Evolutionary conservation across 1,140 invertebrate genomes (phyloP), one percentile per base, ranked within the genome.

Genomic region (Spodoptera frugiperda): DNA sequence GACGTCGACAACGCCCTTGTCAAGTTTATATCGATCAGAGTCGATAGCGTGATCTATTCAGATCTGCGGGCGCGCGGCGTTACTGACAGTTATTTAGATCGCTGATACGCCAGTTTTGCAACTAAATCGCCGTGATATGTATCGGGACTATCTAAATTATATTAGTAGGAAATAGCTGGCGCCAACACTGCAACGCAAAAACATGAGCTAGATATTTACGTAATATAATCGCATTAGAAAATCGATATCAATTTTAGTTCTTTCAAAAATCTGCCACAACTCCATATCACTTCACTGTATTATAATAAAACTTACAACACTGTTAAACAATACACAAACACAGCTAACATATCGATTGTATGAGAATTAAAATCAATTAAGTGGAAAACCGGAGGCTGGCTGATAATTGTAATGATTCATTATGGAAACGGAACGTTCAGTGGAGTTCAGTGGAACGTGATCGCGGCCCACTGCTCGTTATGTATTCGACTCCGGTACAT

Each of bases 1-100:
- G 88, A 91, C 91, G 84, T 90, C 85, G 89, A 82, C 84, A 90
- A 89, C 87, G 87, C 89, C 91, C 89, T 93, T 92, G 89, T 85
- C 84, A 80, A 74, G 80, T 54, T 70, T 54, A 73, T 79, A 83
- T 82, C 77, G 76, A 77, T 78, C 33, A 48, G 61, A 19, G 53
- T 61, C 25, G 46, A 77, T 68, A 30, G 46, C 17, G 33, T 51
- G 46, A 63, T 44, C 49, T 53, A 57, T 70, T 70, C 46, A 61
- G 46, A 59, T 74, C 71, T 17, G 39, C 15, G 25, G 21, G 12
- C 49, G 17, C 9, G 33, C 33, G 8, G 33, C 25, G 33, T 63
- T 75, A 65, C 72, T 51, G 57, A 65, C 57, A 75, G 48, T 75
- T 39, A 65, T 75, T 65, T 73, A 73, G 71, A 73, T 73, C 46